A percentile compares a stretch with the other conserved stretches of the same genome.
Conservation (phyloP, 2,113 vertebrate species). For the Leucoraja erinaceus region DNA sequence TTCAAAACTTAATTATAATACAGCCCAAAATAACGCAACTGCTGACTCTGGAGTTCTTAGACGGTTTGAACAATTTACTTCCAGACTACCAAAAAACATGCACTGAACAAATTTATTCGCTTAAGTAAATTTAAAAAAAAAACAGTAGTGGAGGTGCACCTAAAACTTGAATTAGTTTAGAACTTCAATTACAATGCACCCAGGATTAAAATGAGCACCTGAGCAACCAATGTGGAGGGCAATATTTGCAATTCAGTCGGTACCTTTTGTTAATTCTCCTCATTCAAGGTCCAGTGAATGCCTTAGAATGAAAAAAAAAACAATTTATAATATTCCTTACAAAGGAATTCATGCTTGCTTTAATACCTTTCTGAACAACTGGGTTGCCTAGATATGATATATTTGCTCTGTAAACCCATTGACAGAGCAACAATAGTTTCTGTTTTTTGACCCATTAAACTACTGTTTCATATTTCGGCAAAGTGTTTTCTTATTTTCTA, state of each 20-base stretch:
- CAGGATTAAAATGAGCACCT: no score
- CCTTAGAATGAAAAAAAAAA: background rate
- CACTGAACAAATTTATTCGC: background rate
- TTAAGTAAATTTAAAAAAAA: background rate
- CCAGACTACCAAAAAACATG: background rate
- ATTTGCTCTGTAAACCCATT: background rate
- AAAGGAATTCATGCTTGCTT: background rate
- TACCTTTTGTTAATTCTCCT: background rate
- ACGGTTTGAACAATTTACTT: background rate
- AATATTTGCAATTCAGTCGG: background rate
- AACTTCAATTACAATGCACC: background rate
- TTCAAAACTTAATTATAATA: constrained; percentile 18
- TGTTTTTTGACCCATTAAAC: background rate
- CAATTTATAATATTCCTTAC: background rate
- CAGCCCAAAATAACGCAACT: background rate
- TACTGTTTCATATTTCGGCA: background rate
- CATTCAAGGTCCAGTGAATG: background rate
- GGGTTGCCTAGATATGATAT: background rate
- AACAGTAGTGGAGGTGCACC: background rate
- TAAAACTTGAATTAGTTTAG: background rate
- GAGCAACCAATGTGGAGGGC: background rate
- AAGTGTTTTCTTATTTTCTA: background rate
- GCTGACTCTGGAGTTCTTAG: constrained; percentile 9
- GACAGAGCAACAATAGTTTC: background rate
- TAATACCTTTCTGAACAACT: background rate